Base-by-base conservation (phyloP, 2,888 invertebrate species). In the Agapostemon virescens region DNA sequence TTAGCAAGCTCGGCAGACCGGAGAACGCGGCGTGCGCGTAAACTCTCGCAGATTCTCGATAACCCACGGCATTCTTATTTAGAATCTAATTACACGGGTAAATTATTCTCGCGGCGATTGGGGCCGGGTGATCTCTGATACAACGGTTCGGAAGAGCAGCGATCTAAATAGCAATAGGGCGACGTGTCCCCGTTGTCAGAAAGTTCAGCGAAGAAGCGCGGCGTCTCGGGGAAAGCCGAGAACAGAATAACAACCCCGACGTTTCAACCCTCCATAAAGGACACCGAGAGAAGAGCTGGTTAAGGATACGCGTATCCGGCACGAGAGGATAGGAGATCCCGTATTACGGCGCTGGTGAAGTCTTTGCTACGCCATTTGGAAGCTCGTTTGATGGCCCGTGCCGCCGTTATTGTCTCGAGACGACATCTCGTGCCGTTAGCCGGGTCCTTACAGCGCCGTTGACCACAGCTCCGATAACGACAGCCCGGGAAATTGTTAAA, bases 321-420 rank as follows among this genome's bases (percentile, higher is more conserved):
- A 68, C 83, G 83, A 82, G 85, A 88, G 87, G 85, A 85, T 85
- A 86, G 86, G 83, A 77, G 81, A 79, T 79, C 84, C 79, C 70
- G 83, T 85, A 89, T 88, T 88, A 90, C 88, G 88, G 83, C 87
- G 85, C 84, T 88, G 83, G 83, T 85, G 85, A 88, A 88, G 89
- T 90, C 89, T 89, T 89, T 84, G 84, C 87, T 88, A 84, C 86
- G 86, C 92, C 89, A 91, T 92, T 92, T 90, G 90, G 90, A 89
- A 91, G 90, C 91, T 91, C 90, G 90, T 91, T 92, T 91, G 92
- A 92, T 92, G 90, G 90, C 81, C 88, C 90, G 86, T 90, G 87
- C 89, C 90, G 89, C 84, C 89, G 88, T 92, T 92, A 92, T 92
- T 92, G 92, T 91, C 90, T 90, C 86, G 86, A 86, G 90, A 89